Base-by-base conservation (phyloP, 2,888 invertebrate genomes). In the Xestia rhomboidea region DNA sequence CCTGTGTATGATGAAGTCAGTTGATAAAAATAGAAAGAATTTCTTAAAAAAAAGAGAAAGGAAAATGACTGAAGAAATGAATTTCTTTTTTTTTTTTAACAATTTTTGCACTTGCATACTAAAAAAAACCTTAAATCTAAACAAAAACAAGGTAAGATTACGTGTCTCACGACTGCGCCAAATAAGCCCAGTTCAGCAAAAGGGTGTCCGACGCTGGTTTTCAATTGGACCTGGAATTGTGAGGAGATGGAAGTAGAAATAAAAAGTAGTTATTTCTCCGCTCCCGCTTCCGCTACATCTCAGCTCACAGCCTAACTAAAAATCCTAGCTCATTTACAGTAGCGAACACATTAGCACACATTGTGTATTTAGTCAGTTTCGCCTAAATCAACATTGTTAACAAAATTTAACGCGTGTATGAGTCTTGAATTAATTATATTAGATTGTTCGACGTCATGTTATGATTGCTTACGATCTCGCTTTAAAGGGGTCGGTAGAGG, bases 321-420 rank as follows among this genome's bases (percentile, higher is more conserved):
- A 82, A 72, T 62, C 57, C 15, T 44, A 44, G 49, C 64, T 51
- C 60, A 68, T 78, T 60, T 41, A 64, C 49, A 63, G 63, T 15
- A 57, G 27, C n/a, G 54, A 80, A 34, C 82, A 80, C 70, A 74
- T 34, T 80, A 74, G 73, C 79, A 73, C 57, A 77, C 76, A 49
- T 27, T 78, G 69, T 77, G 76, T 79, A 73, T 82, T 87, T 75
- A 87, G 82, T 82, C 57, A 79, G 85, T 84, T 85, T 67, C 44
- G 73, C 89, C 85, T 88, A 87, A 86, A 87, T 79, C 82, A 87
- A 89, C 85, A 88, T 72, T 66, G 83, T 80, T 82, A 80, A 76
- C 84, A 74, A 79, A 83, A 81, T 78, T 88, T 77, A 72, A 83
- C 83, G 86, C 76, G 67, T 73, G 79, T 87, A 83, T 79, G 77